Percentiles rank a stretch among this genome's conserved stretches.
These are phyloP conservation scores for Prosopocoilus inquinatus DNA, from an alignment of 2,888 invertebrate genomes.

Conservation along the genomic window DNA sequence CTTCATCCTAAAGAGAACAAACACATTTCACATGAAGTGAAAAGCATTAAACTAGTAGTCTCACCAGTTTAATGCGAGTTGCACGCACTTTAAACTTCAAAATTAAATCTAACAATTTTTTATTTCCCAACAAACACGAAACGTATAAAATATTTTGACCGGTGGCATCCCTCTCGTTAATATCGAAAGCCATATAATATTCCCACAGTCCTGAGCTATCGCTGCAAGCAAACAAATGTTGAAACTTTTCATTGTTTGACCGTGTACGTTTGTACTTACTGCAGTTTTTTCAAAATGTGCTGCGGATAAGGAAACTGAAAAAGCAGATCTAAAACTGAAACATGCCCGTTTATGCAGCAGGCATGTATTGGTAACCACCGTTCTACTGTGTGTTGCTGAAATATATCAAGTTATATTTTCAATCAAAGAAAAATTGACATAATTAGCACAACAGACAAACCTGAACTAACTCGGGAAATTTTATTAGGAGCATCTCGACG, in stretches of 20 bases:
- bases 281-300: conserved; percentile 61
- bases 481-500: conserved; percentile 69
- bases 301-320: conserved; percentile 81
- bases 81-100: conserved; percentile 70
- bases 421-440: not conserved
- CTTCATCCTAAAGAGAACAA: conserved; percentile 47
- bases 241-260: not conserved
- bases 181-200: conserved; percentile 87
- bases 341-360: conserved; percentile 86
- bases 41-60: not conserved
- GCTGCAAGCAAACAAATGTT: conserved; percentile 46
- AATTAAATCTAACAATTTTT: conserved; percentile 73
- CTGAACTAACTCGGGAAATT: conserved; percentile 82
- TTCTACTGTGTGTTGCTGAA: conserved; percentile 82
- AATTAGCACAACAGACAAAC: conserved; percentile 43
- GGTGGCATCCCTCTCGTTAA: conserved; percentile 86
- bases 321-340: conserved; percentile 71
- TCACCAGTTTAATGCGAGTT: conserved; percentile 38
- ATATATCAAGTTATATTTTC: conserved; percentile 17
- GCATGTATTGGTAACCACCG: conserved; percentile 92
- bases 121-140: conserved; percentile 81
- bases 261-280: conserved; percentile 41
- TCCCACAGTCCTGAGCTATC: conserved; percentile 75
- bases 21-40: not conserved
- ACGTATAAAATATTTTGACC: conserved; percentile 90